These are phyloP conservation scores for Fragum fragum DNA, from an alignment of 2,888 invertebrate species.

Conservation along the genomic window DNA sequence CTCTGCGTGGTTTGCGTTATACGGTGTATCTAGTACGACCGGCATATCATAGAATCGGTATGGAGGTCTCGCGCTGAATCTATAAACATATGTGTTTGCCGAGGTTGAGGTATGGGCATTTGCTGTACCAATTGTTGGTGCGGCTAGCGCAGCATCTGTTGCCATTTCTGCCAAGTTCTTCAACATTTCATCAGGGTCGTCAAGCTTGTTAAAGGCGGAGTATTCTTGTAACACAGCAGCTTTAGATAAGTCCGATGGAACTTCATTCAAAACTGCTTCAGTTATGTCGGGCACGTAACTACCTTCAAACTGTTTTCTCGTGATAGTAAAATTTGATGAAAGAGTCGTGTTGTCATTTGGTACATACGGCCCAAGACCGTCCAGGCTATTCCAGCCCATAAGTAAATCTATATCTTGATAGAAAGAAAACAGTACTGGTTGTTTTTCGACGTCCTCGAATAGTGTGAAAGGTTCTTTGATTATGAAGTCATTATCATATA, in stretches of 20 bases:
- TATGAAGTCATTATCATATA: conserved; percentile 6
- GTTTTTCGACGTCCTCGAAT: neutral
- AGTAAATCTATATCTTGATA: conserved; percentile 17
- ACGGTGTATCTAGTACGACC: neutral
- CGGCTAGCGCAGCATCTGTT: conserved; percentile 1
- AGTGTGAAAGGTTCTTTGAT: conserved; percentile 11
- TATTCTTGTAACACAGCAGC: neutral
- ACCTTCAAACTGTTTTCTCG: neutral
- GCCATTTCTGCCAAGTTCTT: neutral
- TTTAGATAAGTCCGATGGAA: neutral
- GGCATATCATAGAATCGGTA: neutral
- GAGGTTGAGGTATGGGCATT: conserved; percentile 7
- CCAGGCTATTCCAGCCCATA: conserved; percentile 12
- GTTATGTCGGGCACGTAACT: conserved; percentile 1
- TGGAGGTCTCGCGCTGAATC: neutral
- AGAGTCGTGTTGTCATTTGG: neutral
- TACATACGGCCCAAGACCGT: neutral
- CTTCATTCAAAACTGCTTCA: neutral
- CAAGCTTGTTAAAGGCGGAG: neutral
- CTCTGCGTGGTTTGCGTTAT: conserved; percentile 9
- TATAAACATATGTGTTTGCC: conserved; percentile 26
- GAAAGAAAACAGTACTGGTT: neutral
- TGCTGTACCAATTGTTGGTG: neutral
- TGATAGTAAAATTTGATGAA: neutral
- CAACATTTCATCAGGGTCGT: neutral